Evolutionary conservation across 2,113 vertebrate species (phyloP), one percentile per base, ranked within the genome.

Genomic region (Bufo gargarizans): DNA sequence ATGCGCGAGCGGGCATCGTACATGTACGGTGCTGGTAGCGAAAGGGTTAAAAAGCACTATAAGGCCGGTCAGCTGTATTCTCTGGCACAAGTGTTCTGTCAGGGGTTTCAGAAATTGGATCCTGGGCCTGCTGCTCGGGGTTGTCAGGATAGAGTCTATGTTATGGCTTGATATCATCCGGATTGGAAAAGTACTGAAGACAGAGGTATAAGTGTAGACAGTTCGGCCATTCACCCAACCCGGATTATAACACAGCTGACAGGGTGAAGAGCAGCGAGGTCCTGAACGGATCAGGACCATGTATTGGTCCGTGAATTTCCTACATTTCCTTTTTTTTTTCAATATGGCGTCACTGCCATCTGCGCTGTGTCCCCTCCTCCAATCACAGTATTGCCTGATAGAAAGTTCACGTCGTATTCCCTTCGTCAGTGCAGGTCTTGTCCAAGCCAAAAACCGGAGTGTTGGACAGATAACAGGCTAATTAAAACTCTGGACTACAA

Each of bases 401-500:
- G 7, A 58, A 33, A 78, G 50, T 67, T 13, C 47, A 67, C n/a
- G 65, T 74, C 4, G 11, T 65, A 49, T 85, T 59, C 84, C 33
- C 69, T 49, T 78, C 49, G 19, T 67, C 33, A 80, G 80, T 13
- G 22, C 13, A 65, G 79, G 33, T 63, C 79, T 82, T 33, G 20
- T 82, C 58, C 53, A 14, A 59, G 14, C 2, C 10, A 49, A 22
- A 72, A 11, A 13, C 63, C 50, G 79, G 67, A 88, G 69, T 55
- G 69, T 72, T 47, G 4, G 19, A 83, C 58, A 76, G 43, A 86
- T 13, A n/a, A 63, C 55, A 65, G 55, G 47, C 72, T 45, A 56
- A 56, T 78, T 47, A 83, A 50, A 67, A 83, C 72, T 22, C 16
- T 55, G 16, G 22, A 45, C 58, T 84, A 78, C 67, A 89, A 55